phyloP scores from a whole-genome alignment of 2,888 invertebrate genomes.

The Synanthedon tipuliformis region DNA sequence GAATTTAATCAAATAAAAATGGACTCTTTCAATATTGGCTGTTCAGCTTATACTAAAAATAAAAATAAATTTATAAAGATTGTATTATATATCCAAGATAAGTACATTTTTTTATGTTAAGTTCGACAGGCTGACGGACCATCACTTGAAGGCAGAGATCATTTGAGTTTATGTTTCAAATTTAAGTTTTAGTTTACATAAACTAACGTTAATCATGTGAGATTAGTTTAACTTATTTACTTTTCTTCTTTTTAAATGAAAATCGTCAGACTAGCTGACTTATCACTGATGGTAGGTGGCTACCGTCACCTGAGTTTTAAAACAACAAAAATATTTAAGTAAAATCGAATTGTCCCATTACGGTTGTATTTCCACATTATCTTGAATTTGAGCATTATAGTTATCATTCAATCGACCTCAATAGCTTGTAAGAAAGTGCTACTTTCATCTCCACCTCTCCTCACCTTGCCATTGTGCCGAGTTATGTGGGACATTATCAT shows the following conservation, averaged over 20 bases:
- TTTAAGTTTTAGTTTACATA: no score
- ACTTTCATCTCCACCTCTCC: slow-evolving; percentile 18
- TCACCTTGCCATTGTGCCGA: slow-evolving; percentile 21
- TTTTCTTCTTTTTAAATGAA: no score
- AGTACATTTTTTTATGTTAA: background rate
- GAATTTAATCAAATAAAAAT: slow-evolving; percentile 47
- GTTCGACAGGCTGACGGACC: no score
- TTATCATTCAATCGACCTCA: background rate
- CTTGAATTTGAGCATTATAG: background rate
- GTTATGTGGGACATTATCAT: slow-evolving; percentile 39
- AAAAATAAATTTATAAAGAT: background rate
- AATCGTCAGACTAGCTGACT: no score
- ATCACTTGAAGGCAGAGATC: no score
- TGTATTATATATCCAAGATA: background rate
- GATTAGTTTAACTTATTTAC: no score
- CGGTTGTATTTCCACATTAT: background rate
- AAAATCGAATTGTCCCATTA: no score
- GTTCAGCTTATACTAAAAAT: slow-evolving; percentile 4
- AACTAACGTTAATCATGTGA: no score
- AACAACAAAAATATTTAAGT: no score
- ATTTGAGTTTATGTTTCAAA: no score
- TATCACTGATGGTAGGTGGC: no score
- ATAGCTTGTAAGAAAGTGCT: background rate
- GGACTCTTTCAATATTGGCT: slow-evolving; percentile 28
- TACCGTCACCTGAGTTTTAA: no score